Percentiles rank a stretch among this genome's conserved stretches.
These are phyloP conservation scores for Tiliacea aurago DNA, from an alignment of 2,888 invertebrate genomes.

Conservation along the genomic window DNA sequence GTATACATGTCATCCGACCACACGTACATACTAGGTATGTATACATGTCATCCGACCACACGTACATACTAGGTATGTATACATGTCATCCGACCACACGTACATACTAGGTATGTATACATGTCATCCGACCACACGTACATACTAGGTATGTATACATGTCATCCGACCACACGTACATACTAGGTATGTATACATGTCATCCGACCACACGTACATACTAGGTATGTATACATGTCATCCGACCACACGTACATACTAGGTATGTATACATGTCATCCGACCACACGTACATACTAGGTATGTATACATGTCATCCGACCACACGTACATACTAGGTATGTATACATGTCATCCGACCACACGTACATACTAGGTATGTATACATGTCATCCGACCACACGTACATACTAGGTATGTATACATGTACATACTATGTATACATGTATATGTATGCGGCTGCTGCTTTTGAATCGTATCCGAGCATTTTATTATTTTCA, in stretches of 20 bases:
- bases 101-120: too few relatives aligned
- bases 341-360: constrained; percentile 7
- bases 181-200: neutral
- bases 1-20: too few relatives aligned
- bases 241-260: too few relatives aligned
- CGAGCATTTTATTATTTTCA: constrained; percentile 44
- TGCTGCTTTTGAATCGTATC: constrained; percentile 5
- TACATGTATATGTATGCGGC: neutral
- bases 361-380: neutral
- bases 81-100: too few relatives aligned
- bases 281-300: constrained; percentile 6
- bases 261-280: constrained; percentile 1
- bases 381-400: constrained; percentile 22
- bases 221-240: too few relatives aligned
- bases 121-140: constrained; percentile 16
- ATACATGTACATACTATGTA: neutral
- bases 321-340: too few relatives aligned
- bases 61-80: too few relatives aligned
- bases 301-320: too few relatives aligned
- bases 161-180: too few relatives aligned
- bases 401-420: neutral
- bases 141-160: too few relatives aligned
- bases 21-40: too few relatives aligned
- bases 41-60: constrained; percentile 14
- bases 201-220: constrained; percentile 17